phyloP scores from a whole-genome alignment of 2,113 vertebrate species.

The Mormyrus lacerda region DNA sequence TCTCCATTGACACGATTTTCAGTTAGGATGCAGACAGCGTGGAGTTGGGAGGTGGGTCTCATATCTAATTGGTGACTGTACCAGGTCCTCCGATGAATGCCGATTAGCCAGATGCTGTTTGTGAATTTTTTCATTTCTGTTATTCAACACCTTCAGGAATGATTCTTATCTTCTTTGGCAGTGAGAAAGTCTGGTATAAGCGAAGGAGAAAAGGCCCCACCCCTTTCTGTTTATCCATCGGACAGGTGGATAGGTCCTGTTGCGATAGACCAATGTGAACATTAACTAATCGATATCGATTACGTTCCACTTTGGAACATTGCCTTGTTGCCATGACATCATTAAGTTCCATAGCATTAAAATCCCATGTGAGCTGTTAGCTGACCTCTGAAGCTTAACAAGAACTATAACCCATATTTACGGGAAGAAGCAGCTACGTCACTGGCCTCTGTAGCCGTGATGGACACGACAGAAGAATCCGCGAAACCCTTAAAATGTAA shows the following conservation, averaged over 20 bases:
- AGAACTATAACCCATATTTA: not conserved
- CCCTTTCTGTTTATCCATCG: not conserved
- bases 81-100: not conserved
- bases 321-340: not conserved
- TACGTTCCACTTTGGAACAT: not conserved
- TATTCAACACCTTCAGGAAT: slow-evolving; percentile 5
- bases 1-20: not conserved
- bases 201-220: not conserved
- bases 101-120: not conserved
- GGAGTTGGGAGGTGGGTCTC: not conserved
- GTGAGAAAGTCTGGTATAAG: not conserved
- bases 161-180: not conserved
- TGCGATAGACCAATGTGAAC: not conserved
- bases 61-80: not conserved
- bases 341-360: not conserved
- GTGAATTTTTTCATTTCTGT: not conserved
- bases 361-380: not conserved
- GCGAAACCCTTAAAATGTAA: not conserved
- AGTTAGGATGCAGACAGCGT: not conserved
- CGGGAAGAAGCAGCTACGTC: not conserved
- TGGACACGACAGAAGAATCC: not conserved
- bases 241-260: too few relatives aligned
- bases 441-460: not conserved
- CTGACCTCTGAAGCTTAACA: not conserved
- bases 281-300: not conserved